Conservation (phyloP, 2,888 invertebrate genomes). For the Aspidiotus destructor region DNA sequence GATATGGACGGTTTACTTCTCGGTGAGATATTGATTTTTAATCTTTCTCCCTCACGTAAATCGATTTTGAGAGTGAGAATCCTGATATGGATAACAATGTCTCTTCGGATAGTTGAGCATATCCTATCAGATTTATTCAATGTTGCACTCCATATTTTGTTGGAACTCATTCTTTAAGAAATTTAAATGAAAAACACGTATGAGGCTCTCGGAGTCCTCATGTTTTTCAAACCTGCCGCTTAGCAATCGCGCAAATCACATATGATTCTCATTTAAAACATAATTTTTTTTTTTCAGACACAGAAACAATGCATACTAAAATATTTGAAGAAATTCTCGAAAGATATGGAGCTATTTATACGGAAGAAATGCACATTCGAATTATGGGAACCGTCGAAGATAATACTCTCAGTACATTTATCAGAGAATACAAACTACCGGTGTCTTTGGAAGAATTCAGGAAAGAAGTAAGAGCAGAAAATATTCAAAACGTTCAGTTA, state of each 20-base stretch:
- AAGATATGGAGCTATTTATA: background rate
- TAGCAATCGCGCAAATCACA: too few relatives aligned
- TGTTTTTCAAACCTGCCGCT: too few relatives aligned
- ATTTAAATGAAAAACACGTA: too few relatives aligned
- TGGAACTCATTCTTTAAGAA: too few relatives aligned
- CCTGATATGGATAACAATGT: too few relatives aligned
- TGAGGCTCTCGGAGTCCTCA: too few relatives aligned
- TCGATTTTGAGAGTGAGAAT: too few relatives aligned
- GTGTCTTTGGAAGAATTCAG: constrained; percentile 8
- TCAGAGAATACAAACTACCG: constrained; percentile 5
- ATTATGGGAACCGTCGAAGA: constrained; percentile 10
- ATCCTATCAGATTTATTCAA: too few relatives aligned
- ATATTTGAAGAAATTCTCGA: constrained; percentile 7
- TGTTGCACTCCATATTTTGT: too few relatives aligned
- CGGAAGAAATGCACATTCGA: background rate
- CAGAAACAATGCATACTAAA: background rate
- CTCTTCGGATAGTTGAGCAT: too few relatives aligned
- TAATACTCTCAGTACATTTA: constrained; percentile 6
- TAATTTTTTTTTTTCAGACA: background rate
- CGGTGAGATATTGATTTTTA: background rate
- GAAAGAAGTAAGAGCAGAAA: background rate
- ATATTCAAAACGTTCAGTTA: constrained; percentile 11
- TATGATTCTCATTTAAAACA: too few relatives aligned
- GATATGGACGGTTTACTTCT: constrained; percentile 15
- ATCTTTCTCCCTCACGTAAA: background rate